A percentile compares a stretch with the other conserved stretches of the same genome.
Evolutionary conservation across 2,888 invertebrate genomes (phyloP).

Genomic region (Macaria liturata): DNA sequence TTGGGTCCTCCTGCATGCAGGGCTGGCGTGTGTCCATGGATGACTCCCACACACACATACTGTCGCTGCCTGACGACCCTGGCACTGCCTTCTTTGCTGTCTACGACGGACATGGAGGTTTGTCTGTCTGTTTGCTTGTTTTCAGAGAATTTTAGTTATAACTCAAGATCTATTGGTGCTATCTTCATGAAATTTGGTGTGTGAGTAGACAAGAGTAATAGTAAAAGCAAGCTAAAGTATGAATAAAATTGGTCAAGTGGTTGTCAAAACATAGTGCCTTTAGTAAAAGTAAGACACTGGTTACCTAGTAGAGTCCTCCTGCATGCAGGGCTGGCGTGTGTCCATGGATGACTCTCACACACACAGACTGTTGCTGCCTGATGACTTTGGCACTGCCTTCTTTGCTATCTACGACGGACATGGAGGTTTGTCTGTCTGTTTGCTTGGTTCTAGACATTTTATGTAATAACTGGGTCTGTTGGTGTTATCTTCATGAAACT

Average conservation of each 20-base stretch:
- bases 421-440: constrained; percentile 90
- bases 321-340: constrained; percentile 99
- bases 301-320: constrained; percentile 94
- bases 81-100: constrained; percentile 97
- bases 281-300: constrained; percentile 83
- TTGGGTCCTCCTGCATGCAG: constrained; percentile 99
- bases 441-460: too few species aligned
- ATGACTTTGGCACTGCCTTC: constrained; percentile 96
- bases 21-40: constrained; percentile 99
- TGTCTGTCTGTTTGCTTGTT: constrained; percentile 26
- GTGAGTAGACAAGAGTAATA: too few species aligned
- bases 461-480: too few species aligned
- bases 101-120: constrained; percentile 97
- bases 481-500: too few species aligned
- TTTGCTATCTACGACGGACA: constrained; percentile 99
- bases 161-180: too few species aligned
- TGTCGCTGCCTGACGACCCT: constrained; percentile 96
- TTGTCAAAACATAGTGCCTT: too few species aligned
- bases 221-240: too few species aligned
- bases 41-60: constrained; percentile 98
- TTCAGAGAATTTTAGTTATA: too few species aligned
- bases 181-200: too few species aligned
- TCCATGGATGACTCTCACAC: constrained; percentile 99
- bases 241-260: too few species aligned
- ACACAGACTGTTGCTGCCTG: constrained; percentile 95